Percentiles rank a stretch among this genome's conserved stretches.
These are phyloP conservation scores for Mohoua ochrocephala DNA, from an alignment of 2,113 vertebrate genomes.

Conservation along the genomic window DNA sequence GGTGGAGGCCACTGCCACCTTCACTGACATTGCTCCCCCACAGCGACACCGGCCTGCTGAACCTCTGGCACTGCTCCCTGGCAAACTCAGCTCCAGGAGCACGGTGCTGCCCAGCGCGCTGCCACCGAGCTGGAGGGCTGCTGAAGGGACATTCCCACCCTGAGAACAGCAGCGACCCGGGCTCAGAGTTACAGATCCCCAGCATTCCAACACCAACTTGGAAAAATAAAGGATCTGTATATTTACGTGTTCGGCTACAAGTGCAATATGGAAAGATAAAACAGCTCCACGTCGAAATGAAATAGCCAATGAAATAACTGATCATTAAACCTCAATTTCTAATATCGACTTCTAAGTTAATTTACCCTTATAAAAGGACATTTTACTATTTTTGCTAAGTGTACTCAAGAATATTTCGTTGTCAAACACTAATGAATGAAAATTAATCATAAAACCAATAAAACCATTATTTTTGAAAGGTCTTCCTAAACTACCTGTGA, in stretches of 20 bases:
- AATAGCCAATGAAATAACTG: background rate
- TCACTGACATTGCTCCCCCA: background rate
- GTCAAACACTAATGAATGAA: background rate
- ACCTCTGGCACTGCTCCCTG: background rate
- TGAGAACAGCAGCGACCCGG: background rate
- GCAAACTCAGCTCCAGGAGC: background rate
- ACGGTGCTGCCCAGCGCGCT: accelerated
- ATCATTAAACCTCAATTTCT: background rate
- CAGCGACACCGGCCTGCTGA: accelerated
- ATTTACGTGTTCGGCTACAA: background rate
- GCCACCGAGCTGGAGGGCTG: background rate
- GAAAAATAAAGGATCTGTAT: background rate
- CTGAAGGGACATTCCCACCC: background rate
- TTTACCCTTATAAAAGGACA: background rate
- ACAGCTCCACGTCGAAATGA: background rate
- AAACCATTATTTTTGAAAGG: background rate
- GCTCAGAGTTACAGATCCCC: background rate
- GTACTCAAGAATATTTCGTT: background rate
- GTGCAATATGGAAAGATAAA: background rate
- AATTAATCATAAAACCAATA: background rate
- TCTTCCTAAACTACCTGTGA: background rate
- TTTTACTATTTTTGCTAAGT: background rate
- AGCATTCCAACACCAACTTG: background rate
- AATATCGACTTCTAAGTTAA: background rate
- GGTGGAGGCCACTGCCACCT: background rate